Evolutionary conservation across 2,888 invertebrate genomes (phyloP), one percentile per base, ranked within the genome.

Genomic region (Ormyrus labotus): DNA sequence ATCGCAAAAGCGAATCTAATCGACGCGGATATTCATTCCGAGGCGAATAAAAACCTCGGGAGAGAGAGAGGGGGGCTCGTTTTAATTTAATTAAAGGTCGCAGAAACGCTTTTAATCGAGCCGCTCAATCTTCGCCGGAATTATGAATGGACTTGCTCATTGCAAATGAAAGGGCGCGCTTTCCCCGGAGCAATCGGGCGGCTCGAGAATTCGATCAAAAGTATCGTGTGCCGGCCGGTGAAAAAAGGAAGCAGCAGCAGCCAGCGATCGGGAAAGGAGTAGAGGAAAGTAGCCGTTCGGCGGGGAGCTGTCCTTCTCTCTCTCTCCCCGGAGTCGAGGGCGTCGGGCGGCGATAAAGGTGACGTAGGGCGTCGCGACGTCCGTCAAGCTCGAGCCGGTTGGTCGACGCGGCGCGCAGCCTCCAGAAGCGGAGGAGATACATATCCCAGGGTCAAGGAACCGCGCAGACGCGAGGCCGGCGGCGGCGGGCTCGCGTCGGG

Each of bases 361-460:
- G 88, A 88, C 88, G 87, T 86, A 89, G 90, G 90, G 89, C 90
- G 90, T 90, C 90, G 87, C 89, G 88, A 89, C 89, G 89, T 90
- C 88, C 90, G 89, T 90, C 90, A 90, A 89, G 86, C 87, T 83
- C 84, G 85, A 84, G 87, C 86, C 86, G 87, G 89, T 89, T 88
- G 89, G 88, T 88, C 85, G 88, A 82, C 79, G 83, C 71, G 80
- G 81, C 83, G 19, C 13, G 8, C 64, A 63, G 53, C 61, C 57
- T 57, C 57, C 11, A 60, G 81, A 71, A 81, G 58, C 11, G 78
- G 80, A 60, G 48, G 51, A 51, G 65, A 51, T 13, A 51, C 10
- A 34, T 60, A 11, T n/a, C 67, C 73, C 75, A 82, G 82, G 82
- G 82, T 82, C 82, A 82, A 82, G 82, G 80, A 82, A 77, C 78